Evolutionary conservation across 2,113 vertebrate species (phyloP), one percentile per base, ranked within the genome.

Genomic region (Phrynosoma blainvillii): DNA sequence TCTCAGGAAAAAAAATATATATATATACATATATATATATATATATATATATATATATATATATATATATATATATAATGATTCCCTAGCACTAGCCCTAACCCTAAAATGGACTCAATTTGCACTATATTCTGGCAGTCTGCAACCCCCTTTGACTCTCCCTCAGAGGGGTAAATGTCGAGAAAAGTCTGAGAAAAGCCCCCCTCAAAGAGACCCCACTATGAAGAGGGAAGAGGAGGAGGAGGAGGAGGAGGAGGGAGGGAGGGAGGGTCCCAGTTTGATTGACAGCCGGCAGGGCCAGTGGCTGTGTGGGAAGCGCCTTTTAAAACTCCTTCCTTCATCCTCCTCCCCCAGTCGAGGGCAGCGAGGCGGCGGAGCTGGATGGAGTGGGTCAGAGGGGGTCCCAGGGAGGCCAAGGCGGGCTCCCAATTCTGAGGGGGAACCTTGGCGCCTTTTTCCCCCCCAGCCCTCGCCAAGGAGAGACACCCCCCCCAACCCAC

Each of bases 281-380:
- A 99, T 98, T 99, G 98, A 97, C 97, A 96, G 95, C 92, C 88
- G 92, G 91, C 82, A 87, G 96, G 95, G 95, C 97, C 97, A 98
- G 92, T 97, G 91, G 96, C 82, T 96, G 96, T 94, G 96, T 80
- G 93, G 96, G 97, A 97, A 95, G 93, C 95, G 96, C 82, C 96
- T 96, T 97, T 81, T 98, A 98, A 99, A 99, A 98, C 98, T 98
- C 97, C 97, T 97, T 94, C 96, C 95, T 95, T 91, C 94, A 93
- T 96, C 93, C 91, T 82, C 66, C 92, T 70, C 91, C 87, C 95
- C 97, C 97, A 94, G 93, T 95, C 97, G 97, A 98, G 98, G 98
- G 98, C 97, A 97, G 97, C 96, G 93, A 92, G 92, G 80, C 93
- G 93, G 88, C n/a, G 95, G 94, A 95, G 96, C 27, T 85, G 88